Conservation (phyloP, 2,797 vertebrate genomes). For the Nyctalus aviator region DNA sequence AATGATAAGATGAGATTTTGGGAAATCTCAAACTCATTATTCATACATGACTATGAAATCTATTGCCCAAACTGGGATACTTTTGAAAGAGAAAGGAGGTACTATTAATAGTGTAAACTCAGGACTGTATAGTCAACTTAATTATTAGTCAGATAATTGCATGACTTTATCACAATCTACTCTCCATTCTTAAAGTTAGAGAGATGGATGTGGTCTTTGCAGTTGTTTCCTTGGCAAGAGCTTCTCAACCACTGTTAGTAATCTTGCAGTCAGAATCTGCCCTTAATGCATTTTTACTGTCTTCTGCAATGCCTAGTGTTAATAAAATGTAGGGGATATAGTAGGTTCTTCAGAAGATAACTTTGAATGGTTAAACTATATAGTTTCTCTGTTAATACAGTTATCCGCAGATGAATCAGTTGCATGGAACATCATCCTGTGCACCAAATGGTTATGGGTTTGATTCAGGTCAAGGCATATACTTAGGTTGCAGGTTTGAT, state of each 20-base stretch:
- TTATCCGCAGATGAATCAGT: neutral
- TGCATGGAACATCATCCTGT: neutral
- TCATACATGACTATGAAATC: neutral
- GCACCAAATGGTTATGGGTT: neutral
- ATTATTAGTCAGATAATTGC: neutral
- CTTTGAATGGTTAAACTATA: neutral
- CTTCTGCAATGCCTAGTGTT: neutral
- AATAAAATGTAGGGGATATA: neutral
- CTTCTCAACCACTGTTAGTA: neutral
- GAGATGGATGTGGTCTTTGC: neutral
- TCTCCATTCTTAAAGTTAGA: neutral
- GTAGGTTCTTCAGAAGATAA: slow-evolving; percentile 17
- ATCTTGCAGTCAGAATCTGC: neutral
- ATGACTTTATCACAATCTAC: neutral
- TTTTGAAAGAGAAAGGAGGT: neutral
- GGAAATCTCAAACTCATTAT: neutral
- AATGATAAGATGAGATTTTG: neutral
- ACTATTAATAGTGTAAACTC: neutral
- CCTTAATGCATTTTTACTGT: neutral
- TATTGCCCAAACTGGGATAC: neutral
- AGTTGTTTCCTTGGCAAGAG: neutral
- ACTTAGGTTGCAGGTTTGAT: neutral
- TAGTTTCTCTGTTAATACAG: neutral
- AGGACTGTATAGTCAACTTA: neutral
- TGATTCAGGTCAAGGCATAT: neutral